Percentiles rank a stretch among this genome's conserved stretches.
These are phyloP conservation scores for Ornithoptera priamus DNA, from an alignment of 2,888 invertebrate species.

Conservation along the genomic window DNA sequence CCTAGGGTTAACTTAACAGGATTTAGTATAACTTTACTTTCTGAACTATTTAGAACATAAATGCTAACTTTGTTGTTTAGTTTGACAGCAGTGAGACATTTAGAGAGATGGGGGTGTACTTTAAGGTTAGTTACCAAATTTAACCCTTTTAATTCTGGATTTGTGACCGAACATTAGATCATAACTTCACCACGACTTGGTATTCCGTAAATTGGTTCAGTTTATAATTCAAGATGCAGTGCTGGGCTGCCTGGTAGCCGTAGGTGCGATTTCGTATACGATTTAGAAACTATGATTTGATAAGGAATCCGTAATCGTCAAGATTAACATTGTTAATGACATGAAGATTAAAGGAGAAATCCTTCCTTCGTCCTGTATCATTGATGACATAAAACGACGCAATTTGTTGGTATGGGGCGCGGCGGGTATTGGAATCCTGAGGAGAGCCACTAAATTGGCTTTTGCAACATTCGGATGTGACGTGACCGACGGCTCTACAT, in stretches of 20 bases:
- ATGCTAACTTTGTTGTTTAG: background rate
- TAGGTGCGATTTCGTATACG: background rate
- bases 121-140: background rate
- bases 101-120: background rate
- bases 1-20: background rate
- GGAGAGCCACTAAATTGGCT: background rate
- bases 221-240: background rate
- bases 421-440: background rate
- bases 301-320: background rate
- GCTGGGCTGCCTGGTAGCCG: background rate
- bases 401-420: background rate
- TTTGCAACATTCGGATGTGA: background rate
- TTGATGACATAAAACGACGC: background rate
- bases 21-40: background rate
- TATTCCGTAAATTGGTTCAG: background rate
- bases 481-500: background rate
- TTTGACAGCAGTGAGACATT: background rate
- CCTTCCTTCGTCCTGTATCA: background rate
- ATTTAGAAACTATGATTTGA: background rate
- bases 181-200: background rate
- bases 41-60: background rate
- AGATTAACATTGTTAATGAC: background rate
- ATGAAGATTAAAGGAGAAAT: background rate
- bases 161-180: background rate
- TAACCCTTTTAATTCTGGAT: background rate